A percentile compares a stretch with the other conserved stretches of the same genome.
Evolutionary conservation across 2,797 vertebrate genomes (phyloP).

Genomic region (Ciconia nigra): DNA sequence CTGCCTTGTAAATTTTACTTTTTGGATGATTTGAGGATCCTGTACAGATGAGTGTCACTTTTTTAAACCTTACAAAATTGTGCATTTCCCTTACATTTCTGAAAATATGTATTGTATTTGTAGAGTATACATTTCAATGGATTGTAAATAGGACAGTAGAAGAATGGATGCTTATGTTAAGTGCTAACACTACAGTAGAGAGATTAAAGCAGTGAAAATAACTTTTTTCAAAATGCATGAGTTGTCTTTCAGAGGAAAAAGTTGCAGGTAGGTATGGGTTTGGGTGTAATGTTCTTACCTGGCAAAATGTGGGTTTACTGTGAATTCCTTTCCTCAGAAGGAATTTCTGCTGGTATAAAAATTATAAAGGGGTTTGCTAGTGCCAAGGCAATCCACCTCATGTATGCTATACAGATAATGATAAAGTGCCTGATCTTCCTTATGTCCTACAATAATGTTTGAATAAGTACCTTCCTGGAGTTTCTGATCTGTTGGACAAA

Average conservation of each 20-base stretch:
- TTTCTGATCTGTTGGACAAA: background rate
- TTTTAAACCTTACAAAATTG: conserved; percentile 59
- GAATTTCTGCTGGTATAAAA: background rate
- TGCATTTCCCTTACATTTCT: conserved; percentile 78
- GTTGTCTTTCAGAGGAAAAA: background rate
- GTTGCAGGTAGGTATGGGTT: background rate
- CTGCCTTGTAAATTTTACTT: conserved; percentile 78
- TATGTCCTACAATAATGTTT: background rate
- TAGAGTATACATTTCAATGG: conserved; percentile 80
- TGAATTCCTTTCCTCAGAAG: background rate
- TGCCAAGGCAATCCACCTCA: background rate
- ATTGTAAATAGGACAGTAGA: conserved; percentile 76
- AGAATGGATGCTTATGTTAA: conserved; percentile 69
- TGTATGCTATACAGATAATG: background rate
- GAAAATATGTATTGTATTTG: conserved; percentile 85
- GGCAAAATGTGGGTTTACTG: background rate
- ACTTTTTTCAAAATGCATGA: conserved; percentile 22
- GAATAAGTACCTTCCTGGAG: background rate
- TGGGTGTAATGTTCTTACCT: background rate
- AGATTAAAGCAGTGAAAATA: conserved; percentile 72
- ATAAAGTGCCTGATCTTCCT: background rate
- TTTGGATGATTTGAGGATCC: conserved; percentile 59
- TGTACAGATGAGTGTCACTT: conserved; percentile 69
- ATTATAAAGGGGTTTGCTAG: background rate
- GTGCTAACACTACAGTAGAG: conserved; percentile 78